phyloP scores from a whole-genome alignment of 2,797 vertebrate genomes.

The Rhinichthys osculus region DNA sequence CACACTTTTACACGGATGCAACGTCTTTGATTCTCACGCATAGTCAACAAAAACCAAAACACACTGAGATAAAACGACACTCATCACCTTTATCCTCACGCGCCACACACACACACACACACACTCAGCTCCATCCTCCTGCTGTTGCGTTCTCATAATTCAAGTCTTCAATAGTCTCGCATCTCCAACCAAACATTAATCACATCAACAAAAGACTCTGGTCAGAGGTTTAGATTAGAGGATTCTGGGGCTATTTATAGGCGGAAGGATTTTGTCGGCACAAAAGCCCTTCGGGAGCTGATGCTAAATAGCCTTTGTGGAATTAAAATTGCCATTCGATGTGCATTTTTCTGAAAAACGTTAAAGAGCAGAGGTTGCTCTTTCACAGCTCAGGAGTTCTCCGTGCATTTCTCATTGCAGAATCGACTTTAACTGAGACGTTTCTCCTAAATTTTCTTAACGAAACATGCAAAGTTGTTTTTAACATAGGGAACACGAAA shows the following conservation, averaged over 20 bases:
- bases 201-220: constrained; percentile 51
- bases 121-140: neutral
- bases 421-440: neutral
- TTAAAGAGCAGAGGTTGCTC: neutral
- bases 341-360: constrained; percentile 13
- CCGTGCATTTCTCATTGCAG: neutral
- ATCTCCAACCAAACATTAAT: constrained; percentile 42
- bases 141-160: constrained; percentile 21
- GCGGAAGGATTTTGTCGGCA: constrained; percentile 47
- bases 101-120: neutral
- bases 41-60: neutral
- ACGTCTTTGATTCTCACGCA: neutral
- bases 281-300: constrained; percentile 51
- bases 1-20: neutral
- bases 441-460: neutral
- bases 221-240: constrained; percentile 49
- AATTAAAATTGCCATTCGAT: constrained; percentile 44
- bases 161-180: constrained; percentile 13
- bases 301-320: constrained; percentile 53
- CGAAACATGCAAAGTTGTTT: neutral
- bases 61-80: neutral
- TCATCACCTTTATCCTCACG: neutral
- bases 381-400: neutral
- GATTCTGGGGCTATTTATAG: constrained; percentile 58
- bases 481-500: neutral